phyloP scores from a whole-genome alignment of 2,113 vertebrate genomes.

The Zootoca vivipara region DNA sequence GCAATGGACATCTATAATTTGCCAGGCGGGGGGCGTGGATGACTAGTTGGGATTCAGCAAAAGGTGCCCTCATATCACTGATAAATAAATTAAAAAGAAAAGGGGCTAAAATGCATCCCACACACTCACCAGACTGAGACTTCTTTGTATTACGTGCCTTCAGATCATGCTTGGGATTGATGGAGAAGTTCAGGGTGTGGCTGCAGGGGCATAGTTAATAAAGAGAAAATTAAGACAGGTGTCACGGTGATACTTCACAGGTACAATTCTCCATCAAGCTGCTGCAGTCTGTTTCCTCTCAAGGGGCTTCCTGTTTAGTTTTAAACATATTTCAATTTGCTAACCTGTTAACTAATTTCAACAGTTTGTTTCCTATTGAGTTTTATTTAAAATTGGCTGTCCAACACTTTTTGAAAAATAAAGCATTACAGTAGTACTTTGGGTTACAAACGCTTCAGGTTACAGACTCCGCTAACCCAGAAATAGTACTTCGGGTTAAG shows the following conservation, averaged over 20 bases:
- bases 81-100: no score
- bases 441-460: no score
- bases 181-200: background rate
- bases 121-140: background rate
- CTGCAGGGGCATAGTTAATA: background rate
- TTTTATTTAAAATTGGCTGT: background rate
- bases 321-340: background rate
- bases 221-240: background rate
- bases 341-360: background rate
- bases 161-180: background rate
- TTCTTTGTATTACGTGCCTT: background rate
- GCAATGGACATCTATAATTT: no score
- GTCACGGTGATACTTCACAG: background rate
- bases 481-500: no score
- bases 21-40: no score
- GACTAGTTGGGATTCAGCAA: no score
- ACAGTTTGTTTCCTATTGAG: background rate
- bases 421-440: no score
- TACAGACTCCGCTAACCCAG: no score
- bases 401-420: background rate
- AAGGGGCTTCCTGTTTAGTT: background rate
- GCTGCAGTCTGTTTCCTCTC: background rate
- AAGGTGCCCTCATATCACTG: no score
- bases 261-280: background rate
- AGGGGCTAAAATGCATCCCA: no score